Evolutionary conservation across 37 sponge, comb jelly and placozoan genomes (phyloP), one percentile per base, ranked within the genome.

Genomic region (Chondrilla cf. caribensis): DNA sequence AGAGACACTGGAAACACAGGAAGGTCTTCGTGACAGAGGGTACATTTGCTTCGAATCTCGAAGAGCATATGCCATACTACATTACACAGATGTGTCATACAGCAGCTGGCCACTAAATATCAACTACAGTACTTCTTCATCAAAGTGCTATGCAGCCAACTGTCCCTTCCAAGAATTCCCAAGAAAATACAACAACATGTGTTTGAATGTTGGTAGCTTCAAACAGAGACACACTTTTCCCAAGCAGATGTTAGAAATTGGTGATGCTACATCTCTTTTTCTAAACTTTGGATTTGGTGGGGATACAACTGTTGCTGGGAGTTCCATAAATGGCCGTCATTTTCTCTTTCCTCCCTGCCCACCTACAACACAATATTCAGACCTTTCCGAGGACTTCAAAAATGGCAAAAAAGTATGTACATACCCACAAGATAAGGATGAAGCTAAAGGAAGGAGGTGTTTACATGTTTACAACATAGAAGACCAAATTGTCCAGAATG

Each of bases 91-190:
- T 18, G 41, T 43, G 18, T 0, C 40, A 3, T 2, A 9, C 44
- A 32, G 22, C 22, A 36, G 1, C 7, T 73, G 76, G 76, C 76
- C 76, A 2, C 41, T 39, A n/a, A n/a, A 38, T 17, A 73, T 39
- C 18, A 6, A 39, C 6, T 73, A 73, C 6, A 43, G 40, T 73
- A 40, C 76, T 1, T 17, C 36, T 6, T 6, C 38, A 21, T 32
- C 42, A 29, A 47, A 22, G 7, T 93, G 93, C 58, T 73, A 36
- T 31, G 90, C 87, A 24, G 83, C 89, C 14, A 93, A 93, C 71
- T 93, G 94, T 58, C 94, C 94, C 0, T 93, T 93, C 42, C 21
- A 19, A 66, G 28, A 35, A 0, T 89, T 36, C 25, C 76, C 76
- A 40, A 17, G 18, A 21, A 36, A 32, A 2, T 73, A 73, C 76